Evolutionary conservation across 1,140 invertebrate genomes (phyloP).

Genomic region (Zaprionus taronus): DNA sequence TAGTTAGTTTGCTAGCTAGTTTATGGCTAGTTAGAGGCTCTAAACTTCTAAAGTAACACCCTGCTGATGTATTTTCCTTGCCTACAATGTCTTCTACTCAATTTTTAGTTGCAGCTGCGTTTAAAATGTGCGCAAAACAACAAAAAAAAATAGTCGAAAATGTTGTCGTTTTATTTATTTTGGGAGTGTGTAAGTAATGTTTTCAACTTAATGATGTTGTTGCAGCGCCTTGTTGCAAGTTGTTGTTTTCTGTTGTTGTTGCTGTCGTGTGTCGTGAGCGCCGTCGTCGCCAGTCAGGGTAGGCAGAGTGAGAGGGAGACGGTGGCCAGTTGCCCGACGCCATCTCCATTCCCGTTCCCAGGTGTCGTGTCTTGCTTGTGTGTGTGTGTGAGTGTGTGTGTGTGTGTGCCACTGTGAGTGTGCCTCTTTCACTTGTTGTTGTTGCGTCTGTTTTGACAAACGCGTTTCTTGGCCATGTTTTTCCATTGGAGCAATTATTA

Average conservation of each 20-base stretch:
- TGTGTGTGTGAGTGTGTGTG: not conserved
- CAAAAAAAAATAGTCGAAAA: not conserved
- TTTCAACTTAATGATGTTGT: constrained; percentile 11
- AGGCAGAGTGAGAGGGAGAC: not conserved
- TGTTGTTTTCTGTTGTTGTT: not conserved
- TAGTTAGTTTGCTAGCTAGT: constrained; percentile 4
- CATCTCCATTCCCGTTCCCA: constrained; percentile 7
- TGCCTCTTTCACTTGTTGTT: not conserved
- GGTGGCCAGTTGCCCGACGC: not conserved
- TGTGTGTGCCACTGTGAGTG: not conserved
- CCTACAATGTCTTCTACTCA: too few relatives aligned
- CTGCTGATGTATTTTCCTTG: not conserved
- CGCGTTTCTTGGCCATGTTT: constrained; percentile 10
- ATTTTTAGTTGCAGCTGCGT: not conserved
- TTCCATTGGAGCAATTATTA: constrained; percentile 11
- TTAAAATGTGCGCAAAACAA: not conserved
- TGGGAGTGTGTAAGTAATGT: constrained; percentile 4
- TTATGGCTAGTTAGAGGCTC: constrained; percentile 1
- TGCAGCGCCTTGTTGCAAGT: constrained; percentile 2
- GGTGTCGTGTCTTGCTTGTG: not conserved
- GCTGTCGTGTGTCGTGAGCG: constrained; percentile 2
- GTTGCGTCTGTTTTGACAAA: constrained; percentile 4
- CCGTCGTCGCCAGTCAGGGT: not conserved
- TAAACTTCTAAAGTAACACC: constrained; percentile 1
- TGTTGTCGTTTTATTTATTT: constrained; percentile 3